These are phyloP conservation scores for Boloria selene DNA, from an alignment of 2,888 invertebrate genomes.

Conservation along the genomic window DNA sequence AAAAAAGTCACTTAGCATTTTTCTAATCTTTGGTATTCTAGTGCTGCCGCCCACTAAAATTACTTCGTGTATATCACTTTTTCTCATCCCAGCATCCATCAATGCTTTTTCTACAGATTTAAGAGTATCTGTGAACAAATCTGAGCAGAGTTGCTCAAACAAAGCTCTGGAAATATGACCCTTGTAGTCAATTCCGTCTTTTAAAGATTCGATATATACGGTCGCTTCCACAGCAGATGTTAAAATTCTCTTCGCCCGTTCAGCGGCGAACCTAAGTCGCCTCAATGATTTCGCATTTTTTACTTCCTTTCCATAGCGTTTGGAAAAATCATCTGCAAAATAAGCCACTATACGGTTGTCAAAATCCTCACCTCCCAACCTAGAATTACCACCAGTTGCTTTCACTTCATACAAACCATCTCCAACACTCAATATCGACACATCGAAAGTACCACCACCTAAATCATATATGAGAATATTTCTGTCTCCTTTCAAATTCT, in stretches of 20 bases:
- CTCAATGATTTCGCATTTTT: conserved; percentile 48
- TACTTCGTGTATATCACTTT: conserved; percentile 55
- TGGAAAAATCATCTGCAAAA: conserved; percentile 63
- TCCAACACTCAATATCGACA: conserved; percentile 58
- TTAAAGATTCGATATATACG: conserved; percentile 55
- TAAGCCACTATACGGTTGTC: conserved; percentile 63
- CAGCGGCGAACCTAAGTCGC: conserved; percentile 59
- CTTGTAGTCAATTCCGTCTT: conserved; percentile 57
- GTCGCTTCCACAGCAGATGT: conserved; percentile 55
- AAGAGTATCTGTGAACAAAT: conserved; percentile 62
- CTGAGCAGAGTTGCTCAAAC: conserved; percentile 67
- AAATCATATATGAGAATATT: conserved; percentile 64
- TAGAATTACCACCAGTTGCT: conserved; percentile 58
- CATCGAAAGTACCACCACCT: conserved; percentile 68
- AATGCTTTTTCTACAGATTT: conserved; percentile 54
- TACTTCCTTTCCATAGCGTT: conserved; percentile 53
- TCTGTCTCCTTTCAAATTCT: conserved; percentile 48
- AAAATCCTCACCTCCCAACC: conserved; percentile 69
- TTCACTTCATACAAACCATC: conserved; percentile 61
- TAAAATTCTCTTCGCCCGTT: conserved; percentile 56
- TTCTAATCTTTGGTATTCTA: conserved; percentile 63
- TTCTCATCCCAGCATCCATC: conserved; percentile 53
- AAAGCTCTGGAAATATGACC: conserved; percentile 54
- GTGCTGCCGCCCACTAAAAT: conserved; percentile 66
- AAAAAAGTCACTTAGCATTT: conserved; percentile 56